Evolutionary conservation across 2,113 vertebrate species (phyloP).

Genomic region (Mellivora capensis): DNA sequence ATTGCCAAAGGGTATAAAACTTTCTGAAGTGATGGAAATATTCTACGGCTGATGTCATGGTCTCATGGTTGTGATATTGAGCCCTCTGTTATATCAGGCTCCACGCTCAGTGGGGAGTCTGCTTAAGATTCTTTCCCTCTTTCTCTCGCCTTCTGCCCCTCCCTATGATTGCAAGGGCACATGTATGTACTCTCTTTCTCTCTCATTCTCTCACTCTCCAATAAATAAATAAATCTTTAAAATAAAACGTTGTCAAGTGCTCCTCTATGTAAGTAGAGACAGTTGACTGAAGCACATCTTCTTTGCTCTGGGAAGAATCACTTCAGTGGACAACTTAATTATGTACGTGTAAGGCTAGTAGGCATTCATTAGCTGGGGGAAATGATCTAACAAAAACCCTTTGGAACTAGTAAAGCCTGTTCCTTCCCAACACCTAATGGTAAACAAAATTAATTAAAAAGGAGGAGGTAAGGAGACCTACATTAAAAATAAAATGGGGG

Average conservation of each 20-base stretch:
- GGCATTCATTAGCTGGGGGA: not conserved
- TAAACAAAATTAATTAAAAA: not conserved
- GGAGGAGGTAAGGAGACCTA: not conserved
- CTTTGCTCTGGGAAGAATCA: slow-evolving; percentile 19
- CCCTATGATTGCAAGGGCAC: not conserved
- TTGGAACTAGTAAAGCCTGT: not conserved
- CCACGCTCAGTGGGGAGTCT: not conserved
- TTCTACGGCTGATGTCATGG: not conserved
- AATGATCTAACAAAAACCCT: not conserved
- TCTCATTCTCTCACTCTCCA: no score
- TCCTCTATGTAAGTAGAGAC: not conserved
- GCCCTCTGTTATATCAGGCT: not conserved
- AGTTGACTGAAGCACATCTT: not conserved
- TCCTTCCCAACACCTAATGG: not conserved
- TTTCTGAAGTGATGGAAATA: not conserved
- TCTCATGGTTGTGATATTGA: not conserved
- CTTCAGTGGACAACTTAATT: not conserved
- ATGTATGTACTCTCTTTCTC: not conserved
- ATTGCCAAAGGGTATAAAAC: not conserved
- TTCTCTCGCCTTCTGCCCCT: not conserved
- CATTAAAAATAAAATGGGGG: not conserved
- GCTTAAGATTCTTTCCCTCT: not conserved
- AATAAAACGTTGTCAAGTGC: not conserved
- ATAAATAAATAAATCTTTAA: not conserved
- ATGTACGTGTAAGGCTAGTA: not conserved